Percentiles rank a stretch among this genome's conserved stretches.
phyloP scores from a whole-genome alignment of 2,113 vertebrate species.

The Neotragus moschatus region DNA sequence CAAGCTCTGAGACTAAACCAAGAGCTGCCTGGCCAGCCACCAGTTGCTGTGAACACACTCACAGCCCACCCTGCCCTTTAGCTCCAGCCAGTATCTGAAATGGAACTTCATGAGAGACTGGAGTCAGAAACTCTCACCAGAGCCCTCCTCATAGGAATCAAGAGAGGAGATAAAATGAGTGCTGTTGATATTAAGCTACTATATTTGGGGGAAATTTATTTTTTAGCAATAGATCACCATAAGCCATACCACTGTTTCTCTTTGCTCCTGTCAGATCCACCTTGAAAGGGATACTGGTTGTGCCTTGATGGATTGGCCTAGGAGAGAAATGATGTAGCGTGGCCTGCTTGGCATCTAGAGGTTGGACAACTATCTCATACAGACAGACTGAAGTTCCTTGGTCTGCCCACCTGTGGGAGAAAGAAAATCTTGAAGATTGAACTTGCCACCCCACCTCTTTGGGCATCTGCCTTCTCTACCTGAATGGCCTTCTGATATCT shows the following conservation, averaged over 20 bases:
- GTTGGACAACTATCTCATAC: conserved; percentile 43
- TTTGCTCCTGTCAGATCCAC: neutral
- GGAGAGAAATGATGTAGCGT: conserved; percentile 1
- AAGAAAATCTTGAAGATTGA: neutral
- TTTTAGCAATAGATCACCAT: neutral
- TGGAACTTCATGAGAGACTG: accelerated
- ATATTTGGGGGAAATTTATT: neutral
- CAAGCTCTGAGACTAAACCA: neutral
- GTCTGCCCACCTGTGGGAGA: conserved; percentile 51
- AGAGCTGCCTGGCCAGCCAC: neutral
- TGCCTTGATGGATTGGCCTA: neutral
- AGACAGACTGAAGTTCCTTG: neutral
- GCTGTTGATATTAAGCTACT: neutral
- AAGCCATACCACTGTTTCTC: neutral
- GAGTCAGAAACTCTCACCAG: neutral
- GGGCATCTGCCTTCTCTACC: neutral
- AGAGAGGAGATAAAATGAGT: neutral
- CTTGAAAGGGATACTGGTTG: conserved; percentile 40
- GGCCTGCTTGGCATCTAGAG: neutral
- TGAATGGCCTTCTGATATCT: accelerated
- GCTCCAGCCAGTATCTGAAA: neutral
- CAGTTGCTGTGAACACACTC: neutral
- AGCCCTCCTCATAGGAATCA: neutral
- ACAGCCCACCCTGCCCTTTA: neutral
- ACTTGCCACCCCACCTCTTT: neutral